A percentile compares a stretch with the other conserved stretches of the same genome.
These are phyloP conservation scores for Yponomeuta malinellus DNA, from an alignment of 2,888 invertebrate species.

Conservation along the genomic window DNA sequence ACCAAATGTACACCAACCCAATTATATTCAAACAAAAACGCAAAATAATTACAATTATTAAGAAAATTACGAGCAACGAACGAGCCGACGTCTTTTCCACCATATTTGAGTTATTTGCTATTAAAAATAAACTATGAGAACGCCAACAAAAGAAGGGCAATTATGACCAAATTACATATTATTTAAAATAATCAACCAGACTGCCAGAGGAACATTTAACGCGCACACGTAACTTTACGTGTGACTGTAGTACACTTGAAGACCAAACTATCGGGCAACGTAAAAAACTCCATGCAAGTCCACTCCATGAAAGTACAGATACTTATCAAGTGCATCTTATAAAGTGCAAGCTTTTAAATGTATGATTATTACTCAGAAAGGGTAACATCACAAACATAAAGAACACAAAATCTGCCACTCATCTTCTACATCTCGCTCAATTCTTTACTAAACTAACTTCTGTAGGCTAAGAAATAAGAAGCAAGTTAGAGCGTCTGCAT, in stretches of 20 bases:
- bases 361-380: background rate
- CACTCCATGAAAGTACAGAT: too few species aligned
- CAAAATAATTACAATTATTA: slow-evolving; percentile 2
- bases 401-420: slow-evolving; percentile 9
- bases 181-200: slow-evolving; percentile 28
- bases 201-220: slow-evolving; percentile 23
- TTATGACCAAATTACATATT: slow-evolving; percentile 50
- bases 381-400: background rate
- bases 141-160: slow-evolving; percentile 28
- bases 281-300: background rate
- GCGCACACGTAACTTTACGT: slow-evolving; percentile 9
- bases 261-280: background rate
- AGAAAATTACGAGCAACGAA: background rate
- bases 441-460: background rate
- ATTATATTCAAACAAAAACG: background rate
- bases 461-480: background rate
- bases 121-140: slow-evolving; percentile 31
- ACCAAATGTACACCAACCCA: background rate
- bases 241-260: background rate
- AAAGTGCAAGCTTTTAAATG: background rate
- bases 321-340: background rate
- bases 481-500: background rate
- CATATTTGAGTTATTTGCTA: slow-evolving; percentile 24
- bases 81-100: background rate
- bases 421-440: background rate